Evolutionary conservation across 2,888 invertebrate species (phyloP).

Genomic region (Apoda limacodes): DNA sequence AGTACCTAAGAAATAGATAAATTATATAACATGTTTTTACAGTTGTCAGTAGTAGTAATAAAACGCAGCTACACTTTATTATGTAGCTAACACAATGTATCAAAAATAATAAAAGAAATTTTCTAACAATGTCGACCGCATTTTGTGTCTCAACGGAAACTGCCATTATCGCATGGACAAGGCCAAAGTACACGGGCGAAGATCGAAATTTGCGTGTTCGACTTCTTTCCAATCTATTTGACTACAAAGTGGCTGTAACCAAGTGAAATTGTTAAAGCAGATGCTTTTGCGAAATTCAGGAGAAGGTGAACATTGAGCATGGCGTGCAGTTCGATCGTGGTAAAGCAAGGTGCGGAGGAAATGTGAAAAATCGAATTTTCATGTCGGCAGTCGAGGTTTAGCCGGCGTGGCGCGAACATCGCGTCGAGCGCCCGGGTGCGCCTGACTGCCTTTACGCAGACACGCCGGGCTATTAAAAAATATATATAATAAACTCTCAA

Average conservation of each 20-base stretch:
- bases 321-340: conserved; percentile 67
- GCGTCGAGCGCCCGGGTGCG: conserved; percentile 57
- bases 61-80: no score
- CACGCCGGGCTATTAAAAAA: conserved; percentile 24
- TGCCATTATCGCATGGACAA: no score
- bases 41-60: no score
- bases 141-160: no score
- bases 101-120: no score
- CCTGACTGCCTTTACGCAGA: conserved; percentile 24
- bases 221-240: no score
- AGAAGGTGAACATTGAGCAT: conserved; percentile 43
- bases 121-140: no score
- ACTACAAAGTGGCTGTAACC: conserved; percentile 1
- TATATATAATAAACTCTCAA: conserved; percentile 18
- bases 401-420: conserved; percentile 62
- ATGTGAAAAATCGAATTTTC: conserved; percentile 69
- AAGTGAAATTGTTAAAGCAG: conserved; percentile 35
- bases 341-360: conserved; percentile 64
- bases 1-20: no score
- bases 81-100: no score
- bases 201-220: conserved; percentile 47
- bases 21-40: no score
- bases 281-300: conserved; percentile 62
- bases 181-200: conserved; percentile 25
- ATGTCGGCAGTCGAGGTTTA: conserved; percentile 63